These are phyloP conservation scores for Paramacrobiotus metropolitanus DNA, from an alignment of 1,140 invertebrate genomes.

Conservation along the genomic window DNA sequence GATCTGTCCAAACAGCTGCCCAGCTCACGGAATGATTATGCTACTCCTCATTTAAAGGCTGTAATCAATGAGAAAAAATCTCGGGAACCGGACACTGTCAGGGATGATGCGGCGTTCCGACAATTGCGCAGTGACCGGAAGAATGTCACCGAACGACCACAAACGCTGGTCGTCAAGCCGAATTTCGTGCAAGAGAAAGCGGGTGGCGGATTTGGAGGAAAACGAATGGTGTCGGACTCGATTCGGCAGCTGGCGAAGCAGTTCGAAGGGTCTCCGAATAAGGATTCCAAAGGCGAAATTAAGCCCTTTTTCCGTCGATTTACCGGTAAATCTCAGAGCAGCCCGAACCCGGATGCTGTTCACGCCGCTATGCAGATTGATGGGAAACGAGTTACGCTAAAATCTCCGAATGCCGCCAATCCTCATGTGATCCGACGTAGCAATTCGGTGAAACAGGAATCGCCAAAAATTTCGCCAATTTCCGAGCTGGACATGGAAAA, in stretches of 20 bases:
- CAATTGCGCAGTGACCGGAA: neutral
- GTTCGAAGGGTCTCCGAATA: neutral
- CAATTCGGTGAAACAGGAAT: neutral
- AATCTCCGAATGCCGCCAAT: neutral
- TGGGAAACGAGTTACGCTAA: neutral
- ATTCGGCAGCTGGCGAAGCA: neutral
- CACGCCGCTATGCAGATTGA: neutral
- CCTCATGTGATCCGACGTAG: too few relatives aligned
- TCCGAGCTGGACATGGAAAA: neutral
- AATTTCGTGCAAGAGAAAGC: neutral
- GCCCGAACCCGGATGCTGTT: neutral
- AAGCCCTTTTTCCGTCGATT: too few relatives aligned
- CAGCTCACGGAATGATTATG: constrained; percentile 1
- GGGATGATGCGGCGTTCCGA: neutral
- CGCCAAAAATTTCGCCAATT: neutral
- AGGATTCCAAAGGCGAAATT: neutral
- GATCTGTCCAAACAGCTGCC: neutral
- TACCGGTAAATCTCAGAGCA: neutral
- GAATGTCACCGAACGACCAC: neutral
- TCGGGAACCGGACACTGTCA: neutral
- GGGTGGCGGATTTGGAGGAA: neutral
- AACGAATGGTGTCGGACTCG: neutral
- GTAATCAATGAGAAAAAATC: neutral
- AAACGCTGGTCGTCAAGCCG: neutral
- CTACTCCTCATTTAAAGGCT: neutral